Base-by-base conservation (phyloP, 2,113 vertebrate species). In the Silurus meridionalis region DNA sequence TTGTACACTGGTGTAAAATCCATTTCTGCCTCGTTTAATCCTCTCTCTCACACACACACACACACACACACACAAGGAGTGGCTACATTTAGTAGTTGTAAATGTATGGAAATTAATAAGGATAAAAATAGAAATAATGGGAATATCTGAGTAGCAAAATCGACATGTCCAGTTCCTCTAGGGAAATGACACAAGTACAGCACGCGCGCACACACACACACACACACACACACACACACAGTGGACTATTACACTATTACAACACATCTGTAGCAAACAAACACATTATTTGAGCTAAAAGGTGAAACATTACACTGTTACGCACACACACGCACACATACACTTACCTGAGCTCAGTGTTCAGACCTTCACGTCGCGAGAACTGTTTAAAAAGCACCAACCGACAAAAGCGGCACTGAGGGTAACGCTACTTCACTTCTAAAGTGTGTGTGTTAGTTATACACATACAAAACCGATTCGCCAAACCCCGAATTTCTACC, bases 41-140 rank as follows among this genome's bases (percentile, higher is more conserved):
- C 37, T 37, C 37, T 37, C 37, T 37, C 37, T 58, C 82, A 81
- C 25, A 64, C 57, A 75, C 78, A 63, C 52, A 60, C 82, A 69
- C 67, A 85, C 67, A 77, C 19, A 52, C 88, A 66, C 83, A 81
- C 25, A 63, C 89, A 80, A 60, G 37, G 19, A 63, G 19, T 6
- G 8, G 64, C 6, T 14, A 23, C 79, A 63, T 80, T 37, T 23
- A 80, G 8, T 61, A 48, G 0, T 11, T 23, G 17, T 61, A 6
- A 37, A 37, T 55, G 14, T 37, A 37, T 55, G 4, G 10, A 52
- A 77, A 77, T 37, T 21, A 13, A 77, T 17, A 14, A 77, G 8
- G 17, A 71, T 21, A 72, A 21, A 46, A 50, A 74, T 46, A 10
- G 17, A 79, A 28, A 75, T 21, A 58, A 7, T 6, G 57, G 23